Conservation (phyloP, 2,113 vertebrate genomes). For the Hippocampus guttulatus region DNA sequence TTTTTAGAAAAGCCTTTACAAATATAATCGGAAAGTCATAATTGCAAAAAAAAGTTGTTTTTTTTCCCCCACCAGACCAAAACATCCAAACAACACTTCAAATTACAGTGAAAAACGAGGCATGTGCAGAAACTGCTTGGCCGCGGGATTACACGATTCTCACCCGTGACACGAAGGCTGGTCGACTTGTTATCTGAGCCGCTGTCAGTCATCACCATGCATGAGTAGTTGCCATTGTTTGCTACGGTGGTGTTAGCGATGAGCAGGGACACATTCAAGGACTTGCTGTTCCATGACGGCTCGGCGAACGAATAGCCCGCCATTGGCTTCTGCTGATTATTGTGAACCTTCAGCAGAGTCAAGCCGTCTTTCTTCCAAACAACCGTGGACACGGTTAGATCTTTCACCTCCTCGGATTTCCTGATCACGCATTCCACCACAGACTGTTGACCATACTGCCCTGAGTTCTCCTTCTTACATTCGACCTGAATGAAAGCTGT, state of each 20-base stretch:
- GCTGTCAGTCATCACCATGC: neutral
- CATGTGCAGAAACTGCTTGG: neutral
- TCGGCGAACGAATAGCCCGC: constrained; percentile 26
- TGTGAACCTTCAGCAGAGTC: fast-evolving
- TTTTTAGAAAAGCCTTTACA: too few relatives aligned
- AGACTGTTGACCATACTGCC: constrained; percentile 13
- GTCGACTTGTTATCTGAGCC: fast-evolving
- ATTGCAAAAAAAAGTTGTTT: too few relatives aligned
- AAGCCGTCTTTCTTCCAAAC: constrained; percentile 14
- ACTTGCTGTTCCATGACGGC: neutral
- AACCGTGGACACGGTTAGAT: fast-evolving
- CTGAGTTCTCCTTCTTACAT: neutral
- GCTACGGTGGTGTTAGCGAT: constrained; percentile 34
- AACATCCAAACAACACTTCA: too few relatives aligned
- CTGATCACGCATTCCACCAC: constrained; percentile 31
- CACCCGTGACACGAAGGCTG: constrained; percentile 51
- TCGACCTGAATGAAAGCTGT: constrained; percentile 21
- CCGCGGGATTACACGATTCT: constrained; percentile 8
- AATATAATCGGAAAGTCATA: too few relatives aligned
- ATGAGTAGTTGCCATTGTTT: constrained; percentile 28
- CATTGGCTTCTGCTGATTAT: fast-evolving
- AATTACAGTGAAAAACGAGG: neutral
- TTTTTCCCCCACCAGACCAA: too few relatives aligned
- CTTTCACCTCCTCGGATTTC: fast-evolving
- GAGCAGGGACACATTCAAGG: constrained; percentile 54